phyloP scores from a whole-genome alignment of 2,113 vertebrate genomes.

The Clarias gariepinus region DNA sequence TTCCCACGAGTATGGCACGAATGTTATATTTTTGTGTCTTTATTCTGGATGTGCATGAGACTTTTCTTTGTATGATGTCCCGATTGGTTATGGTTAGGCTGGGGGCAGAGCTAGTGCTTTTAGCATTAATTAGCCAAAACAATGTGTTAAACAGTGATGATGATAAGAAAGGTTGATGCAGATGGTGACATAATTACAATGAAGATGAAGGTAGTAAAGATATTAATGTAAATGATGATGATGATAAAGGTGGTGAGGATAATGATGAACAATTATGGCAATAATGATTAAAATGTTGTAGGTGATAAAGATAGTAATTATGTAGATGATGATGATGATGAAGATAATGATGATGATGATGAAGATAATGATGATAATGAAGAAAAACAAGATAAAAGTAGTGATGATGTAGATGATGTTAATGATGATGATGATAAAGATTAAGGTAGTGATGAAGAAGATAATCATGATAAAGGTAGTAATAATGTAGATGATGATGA shows the following conservation, averaged over 20 bases:
- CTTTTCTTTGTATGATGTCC: background rate
- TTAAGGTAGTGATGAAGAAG: background rate
- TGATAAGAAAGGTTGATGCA: too few species aligned
- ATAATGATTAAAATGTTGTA: background rate
- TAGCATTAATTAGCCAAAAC: background rate
- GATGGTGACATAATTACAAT: background rate
- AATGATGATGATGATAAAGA: background rate
- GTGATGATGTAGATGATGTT: too few species aligned
- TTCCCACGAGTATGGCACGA: constrained; percentile 83
- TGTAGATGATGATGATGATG: too few species aligned
- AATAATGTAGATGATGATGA: background rate
- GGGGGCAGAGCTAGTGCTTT: background rate
- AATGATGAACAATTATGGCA: too few species aligned
- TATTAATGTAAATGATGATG: background rate
- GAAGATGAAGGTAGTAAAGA: background rate
- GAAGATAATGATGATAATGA: background rate
- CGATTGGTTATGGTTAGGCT: background rate
- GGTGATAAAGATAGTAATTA: too few species aligned
- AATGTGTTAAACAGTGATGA: too few species aligned
- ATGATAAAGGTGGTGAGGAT: background rate
- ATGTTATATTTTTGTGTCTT: background rate
- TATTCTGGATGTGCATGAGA: background rate
- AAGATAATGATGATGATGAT: background rate
- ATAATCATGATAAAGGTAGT: background rate
- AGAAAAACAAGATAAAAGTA: background rate